A percentile compares a stretch with the other conserved stretches of the same genome.
phyloP scores from a whole-genome alignment of 2,797 vertebrate genomes.

The Acanthurus tractus region DNA sequence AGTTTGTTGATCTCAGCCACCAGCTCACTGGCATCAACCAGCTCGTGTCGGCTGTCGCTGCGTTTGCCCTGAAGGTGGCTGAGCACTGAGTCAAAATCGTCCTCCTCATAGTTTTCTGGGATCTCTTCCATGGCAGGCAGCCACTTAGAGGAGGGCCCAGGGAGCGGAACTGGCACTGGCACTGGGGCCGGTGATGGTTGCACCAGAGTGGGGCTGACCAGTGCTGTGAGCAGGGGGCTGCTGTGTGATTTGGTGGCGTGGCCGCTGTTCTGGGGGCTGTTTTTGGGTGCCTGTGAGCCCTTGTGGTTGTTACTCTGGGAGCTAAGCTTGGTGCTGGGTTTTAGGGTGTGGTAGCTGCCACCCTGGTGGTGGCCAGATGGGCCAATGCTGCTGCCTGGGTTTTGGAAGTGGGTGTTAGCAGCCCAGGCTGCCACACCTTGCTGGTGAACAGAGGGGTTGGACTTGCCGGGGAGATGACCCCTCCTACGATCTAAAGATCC shows the following conservation, averaged over 20 bases:
- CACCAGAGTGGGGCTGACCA: constrained; percentile 70
- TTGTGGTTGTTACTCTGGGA: constrained; percentile 70
- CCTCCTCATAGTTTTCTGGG: constrained; percentile 97
- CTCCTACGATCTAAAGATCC: constrained; percentile 93
- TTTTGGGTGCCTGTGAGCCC: constrained; percentile 66
- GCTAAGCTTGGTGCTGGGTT: constrained; percentile 80
- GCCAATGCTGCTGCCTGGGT: constrained; percentile 88
- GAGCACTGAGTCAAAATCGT: constrained; percentile 96
- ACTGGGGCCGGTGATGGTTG: constrained; percentile 58
- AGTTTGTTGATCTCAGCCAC: constrained; percentile 99
- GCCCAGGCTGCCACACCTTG: constrained; percentile 97
- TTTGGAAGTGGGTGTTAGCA: constrained; percentile 96
- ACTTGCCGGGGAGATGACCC: constrained; percentile 90
- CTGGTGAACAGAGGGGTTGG: constrained; percentile 88
- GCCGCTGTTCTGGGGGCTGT: constrained; percentile 75
- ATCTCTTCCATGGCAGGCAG: constrained; percentile 99
- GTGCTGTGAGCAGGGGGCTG: constrained; percentile 62
- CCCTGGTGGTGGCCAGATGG: constrained; percentile 88
- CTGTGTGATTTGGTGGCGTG: constrained; percentile 62
- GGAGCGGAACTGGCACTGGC: constrained; percentile 49
- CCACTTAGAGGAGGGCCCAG: constrained; percentile 91
- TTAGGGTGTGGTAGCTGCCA: constrained; percentile 81
- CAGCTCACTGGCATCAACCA: constrained; percentile 98
- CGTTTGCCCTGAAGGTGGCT: constrained; percentile 90
- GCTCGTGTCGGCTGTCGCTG: constrained; percentile 94